phyloP scores from a whole-genome alignment of 1,140 invertebrate genomes.

The Lepidotrigona ventralis region DNA sequence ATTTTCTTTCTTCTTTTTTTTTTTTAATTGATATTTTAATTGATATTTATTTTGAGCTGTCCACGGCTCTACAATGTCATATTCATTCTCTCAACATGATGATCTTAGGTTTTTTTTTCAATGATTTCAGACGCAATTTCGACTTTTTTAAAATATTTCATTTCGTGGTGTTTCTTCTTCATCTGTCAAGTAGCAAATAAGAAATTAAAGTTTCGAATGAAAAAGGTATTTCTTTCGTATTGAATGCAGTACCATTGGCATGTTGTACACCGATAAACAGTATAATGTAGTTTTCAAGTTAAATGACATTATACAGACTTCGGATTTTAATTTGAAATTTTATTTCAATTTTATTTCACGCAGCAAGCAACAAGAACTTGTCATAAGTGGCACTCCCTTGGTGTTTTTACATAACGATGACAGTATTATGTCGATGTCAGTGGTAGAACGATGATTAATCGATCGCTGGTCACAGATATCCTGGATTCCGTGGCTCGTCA shows the following conservation, averaged over 20 bases:
- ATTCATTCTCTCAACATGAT: background rate
- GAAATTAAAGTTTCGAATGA: background rate
- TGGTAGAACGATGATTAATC: slow-evolving; percentile 60
- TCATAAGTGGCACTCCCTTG: slow-evolving; percentile 3
- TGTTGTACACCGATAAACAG: too few species aligned
- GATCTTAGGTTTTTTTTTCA: background rate
- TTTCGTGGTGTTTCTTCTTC: background rate
- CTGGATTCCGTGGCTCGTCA: slow-evolving; percentile 33
- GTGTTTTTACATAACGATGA: slow-evolving; percentile 47
- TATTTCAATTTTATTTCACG: background rate
- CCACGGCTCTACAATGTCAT: too few species aligned
- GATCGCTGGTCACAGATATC: slow-evolving; percentile 50
- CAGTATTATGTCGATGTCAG: slow-evolving; percentile 54
- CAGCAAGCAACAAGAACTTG: slow-evolving; percentile 2
- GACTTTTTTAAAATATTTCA: background rate
- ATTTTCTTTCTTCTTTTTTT: too few species aligned
- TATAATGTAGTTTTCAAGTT: background rate
- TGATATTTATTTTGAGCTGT: too few species aligned
- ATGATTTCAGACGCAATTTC: background rate
- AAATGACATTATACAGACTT: background rate
- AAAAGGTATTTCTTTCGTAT: background rate
- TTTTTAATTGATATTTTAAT: too few species aligned
- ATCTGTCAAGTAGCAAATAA: background rate
- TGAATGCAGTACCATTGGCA: too few species aligned
- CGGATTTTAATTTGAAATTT: background rate